Evolutionary conservation across 2,113 vertebrate genomes (phyloP).

Genomic region (Xyliphius kryptos): DNA sequence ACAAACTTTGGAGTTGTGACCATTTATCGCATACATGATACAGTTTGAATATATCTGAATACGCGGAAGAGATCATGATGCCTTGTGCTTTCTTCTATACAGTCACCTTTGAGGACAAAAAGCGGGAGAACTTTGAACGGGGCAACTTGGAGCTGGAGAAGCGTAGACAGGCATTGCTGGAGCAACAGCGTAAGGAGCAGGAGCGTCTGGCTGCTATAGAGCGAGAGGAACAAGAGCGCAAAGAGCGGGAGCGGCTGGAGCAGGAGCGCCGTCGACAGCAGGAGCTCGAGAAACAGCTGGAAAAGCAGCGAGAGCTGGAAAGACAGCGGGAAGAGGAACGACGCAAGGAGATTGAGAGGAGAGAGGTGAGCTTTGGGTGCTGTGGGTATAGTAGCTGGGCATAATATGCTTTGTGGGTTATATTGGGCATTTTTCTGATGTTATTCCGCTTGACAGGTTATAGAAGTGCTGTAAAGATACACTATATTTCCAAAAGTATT

Average conservation of each 20-base stretch:
- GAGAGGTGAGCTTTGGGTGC: constrained; percentile 28
- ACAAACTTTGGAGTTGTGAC: too few relatives aligned
- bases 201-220: constrained; percentile 87
- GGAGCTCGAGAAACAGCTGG: constrained; percentile 87
- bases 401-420: too few relatives aligned
- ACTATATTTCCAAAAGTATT: too few relatives aligned
- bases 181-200: constrained; percentile 94
- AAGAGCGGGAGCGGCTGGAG: constrained; percentile 86
- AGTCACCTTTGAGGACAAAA: constrained; percentile 98
- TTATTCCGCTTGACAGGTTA: too few relatives aligned
- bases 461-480: too few relatives aligned
- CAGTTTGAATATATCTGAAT: too few relatives aligned
- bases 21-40: too few relatives aligned
- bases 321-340: constrained; percentile 40
- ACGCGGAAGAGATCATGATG: too few relatives aligned
- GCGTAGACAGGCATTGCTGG: constrained; percentile 82
- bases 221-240: constrained; percentile 84
- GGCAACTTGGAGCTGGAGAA: constrained; percentile 96
- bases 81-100: not conserved
- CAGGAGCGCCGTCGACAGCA: constrained; percentile 86
- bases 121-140: constrained; percentile 94
- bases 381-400: too few relatives aligned
- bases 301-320: constrained; percentile 62
- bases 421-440: too few relatives aligned
- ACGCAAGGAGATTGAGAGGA: constrained; percentile 38